Evolutionary conservation across 2,113 vertebrate genomes (phyloP).

Genomic region (Anser cygnoides): DNA sequence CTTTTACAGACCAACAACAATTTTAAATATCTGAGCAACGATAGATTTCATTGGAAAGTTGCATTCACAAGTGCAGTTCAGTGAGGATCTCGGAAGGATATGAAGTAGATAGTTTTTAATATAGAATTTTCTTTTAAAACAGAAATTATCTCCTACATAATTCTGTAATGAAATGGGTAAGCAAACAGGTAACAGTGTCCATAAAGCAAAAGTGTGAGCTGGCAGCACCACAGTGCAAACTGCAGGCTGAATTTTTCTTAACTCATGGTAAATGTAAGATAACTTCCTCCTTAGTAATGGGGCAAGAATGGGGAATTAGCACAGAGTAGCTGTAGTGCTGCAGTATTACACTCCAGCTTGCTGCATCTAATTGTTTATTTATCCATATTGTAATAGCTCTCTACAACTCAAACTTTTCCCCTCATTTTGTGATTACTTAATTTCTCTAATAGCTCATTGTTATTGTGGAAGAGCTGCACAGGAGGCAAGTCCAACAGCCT

Average conservation of each 20-base stretch:
- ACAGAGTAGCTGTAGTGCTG: not conserved
- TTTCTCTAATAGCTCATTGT: not conserved
- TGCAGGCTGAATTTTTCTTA: not conserved
- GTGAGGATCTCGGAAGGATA: not conserved
- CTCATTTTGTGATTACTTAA: not conserved
- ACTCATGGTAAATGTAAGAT: not conserved
- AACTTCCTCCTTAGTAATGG: not conserved
- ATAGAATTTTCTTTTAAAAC: not conserved
- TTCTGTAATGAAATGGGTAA: not conserved
- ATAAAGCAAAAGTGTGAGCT: not conserved
- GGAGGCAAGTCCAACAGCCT: not conserved
- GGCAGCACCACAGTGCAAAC: not conserved
- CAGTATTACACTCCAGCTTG: not conserved
- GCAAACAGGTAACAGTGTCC: not conserved
- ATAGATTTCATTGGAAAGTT: slow-evolving; percentile 9
- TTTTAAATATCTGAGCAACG: not conserved
- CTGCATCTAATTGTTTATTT: not conserved
- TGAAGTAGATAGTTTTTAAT: not conserved
- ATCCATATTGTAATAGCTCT: not conserved
- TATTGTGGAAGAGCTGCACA: not conserved
- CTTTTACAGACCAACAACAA: not conserved
- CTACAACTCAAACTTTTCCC: not conserved
- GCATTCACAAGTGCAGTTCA: not conserved
- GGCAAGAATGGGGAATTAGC: not conserved
- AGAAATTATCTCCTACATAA: not conserved